Percentiles rank a stretch among this genome's conserved stretches.
Conservation (phyloP, 2,888 invertebrate species). For the Coelinius sp. region DNA sequence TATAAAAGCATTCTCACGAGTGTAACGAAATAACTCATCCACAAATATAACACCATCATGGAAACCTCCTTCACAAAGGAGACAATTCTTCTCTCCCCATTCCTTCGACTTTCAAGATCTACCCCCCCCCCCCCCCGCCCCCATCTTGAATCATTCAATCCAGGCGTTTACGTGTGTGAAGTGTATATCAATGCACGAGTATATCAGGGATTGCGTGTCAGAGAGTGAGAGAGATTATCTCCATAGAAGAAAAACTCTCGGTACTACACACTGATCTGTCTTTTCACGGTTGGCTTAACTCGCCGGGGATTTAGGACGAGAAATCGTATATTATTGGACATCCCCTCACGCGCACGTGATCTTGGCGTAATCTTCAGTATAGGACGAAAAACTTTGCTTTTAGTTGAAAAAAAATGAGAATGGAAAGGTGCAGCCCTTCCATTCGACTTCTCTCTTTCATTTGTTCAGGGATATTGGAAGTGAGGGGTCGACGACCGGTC, state of each 20-base stretch:
- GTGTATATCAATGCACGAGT: slow-evolving; percentile 7
- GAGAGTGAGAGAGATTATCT: slow-evolving; percentile 32
- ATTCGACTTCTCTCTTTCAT: background rate
- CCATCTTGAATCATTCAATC: slow-evolving; percentile 16
- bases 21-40: background rate
- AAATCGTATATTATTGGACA: slow-evolving; percentile 38
- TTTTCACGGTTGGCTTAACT: slow-evolving; percentile 64
- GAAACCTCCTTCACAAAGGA: slow-evolving; percentile 3
- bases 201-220: slow-evolving; percentile 16
- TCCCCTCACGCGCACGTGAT: slow-evolving; percentile 30
- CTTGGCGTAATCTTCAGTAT: slow-evolving; percentile 24
- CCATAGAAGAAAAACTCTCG: slow-evolving; percentile 27
- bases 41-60: slow-evolving; percentile 9
- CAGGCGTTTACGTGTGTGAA: slow-evolving; percentile 23
- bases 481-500: background rate
- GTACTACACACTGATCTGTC: slow-evolving; percentile 53
- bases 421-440: background rate
- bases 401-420: slow-evolving; percentile 3
- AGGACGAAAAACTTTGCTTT: slow-evolving; percentile 22
- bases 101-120: slow-evolving; percentile 21
- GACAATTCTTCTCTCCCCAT: background rate
- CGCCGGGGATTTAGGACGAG: slow-evolving; percentile 5
- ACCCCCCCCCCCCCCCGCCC: too few species aligned
- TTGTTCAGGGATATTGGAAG: background rate
- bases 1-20: background rate